Conservation (phyloP, 2,797 vertebrate species). For the Myoxocephalus aenaeus region DNA sequence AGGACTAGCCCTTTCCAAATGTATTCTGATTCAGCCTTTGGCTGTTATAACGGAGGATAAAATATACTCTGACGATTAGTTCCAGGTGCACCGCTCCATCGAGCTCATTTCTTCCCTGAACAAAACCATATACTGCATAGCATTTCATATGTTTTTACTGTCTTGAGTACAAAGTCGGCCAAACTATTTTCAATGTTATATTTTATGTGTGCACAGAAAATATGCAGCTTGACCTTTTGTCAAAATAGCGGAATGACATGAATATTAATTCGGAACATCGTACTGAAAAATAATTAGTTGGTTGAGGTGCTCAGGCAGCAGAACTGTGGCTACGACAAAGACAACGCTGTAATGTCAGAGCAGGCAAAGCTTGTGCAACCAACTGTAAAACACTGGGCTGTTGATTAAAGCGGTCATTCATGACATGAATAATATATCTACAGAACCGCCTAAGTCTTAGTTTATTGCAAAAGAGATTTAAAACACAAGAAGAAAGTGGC, state of each 20-base stretch:
- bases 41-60: constrained; percentile 42
- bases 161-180: not conserved
- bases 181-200: constrained; percentile 12
- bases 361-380: constrained; percentile 18
- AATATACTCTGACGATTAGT: constrained; percentile 43
- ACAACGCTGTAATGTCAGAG: constrained; percentile 16
- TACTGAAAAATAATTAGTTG: constrained; percentile 50
- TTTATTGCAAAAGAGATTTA: constrained; percentile 45
- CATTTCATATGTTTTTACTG: constrained; percentile 26
- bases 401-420: constrained; percentile 53
- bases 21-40: constrained; percentile 36
- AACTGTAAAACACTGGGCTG: constrained; percentile 42
- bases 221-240: constrained; percentile 39
- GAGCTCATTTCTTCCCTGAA: constrained; percentile 35
- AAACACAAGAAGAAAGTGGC: constrained; percentile 21
- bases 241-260: constrained; percentile 17
- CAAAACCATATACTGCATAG: constrained; percentile 30
- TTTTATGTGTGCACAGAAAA: constrained; percentile 22
- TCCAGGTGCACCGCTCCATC: constrained; percentile 42
- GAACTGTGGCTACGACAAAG: constrained; percentile 15
- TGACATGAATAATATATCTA: constrained; percentile 39
- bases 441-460: constrained; percentile 35
- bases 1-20: constrained; percentile 15
- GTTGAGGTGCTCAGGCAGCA: constrained; percentile 34
- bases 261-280: constrained; percentile 52